These are phyloP conservation scores for Tyrannus savana DNA, from an alignment of 2,113 vertebrate species.

Conservation along the genomic window DNA sequence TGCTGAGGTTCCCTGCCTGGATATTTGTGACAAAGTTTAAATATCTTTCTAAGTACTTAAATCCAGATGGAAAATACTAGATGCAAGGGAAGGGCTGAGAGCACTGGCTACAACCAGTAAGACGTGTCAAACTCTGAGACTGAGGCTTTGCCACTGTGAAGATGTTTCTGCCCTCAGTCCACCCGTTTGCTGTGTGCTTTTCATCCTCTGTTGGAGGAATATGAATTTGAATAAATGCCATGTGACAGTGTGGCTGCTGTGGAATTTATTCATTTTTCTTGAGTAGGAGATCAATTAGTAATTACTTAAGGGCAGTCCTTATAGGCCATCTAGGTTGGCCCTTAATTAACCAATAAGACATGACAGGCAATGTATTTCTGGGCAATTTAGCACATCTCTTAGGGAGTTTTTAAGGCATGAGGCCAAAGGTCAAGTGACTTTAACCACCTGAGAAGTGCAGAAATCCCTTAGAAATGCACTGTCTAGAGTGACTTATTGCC, in stretches of 20 bases:
- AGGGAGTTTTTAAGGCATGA: constrained; percentile 73
- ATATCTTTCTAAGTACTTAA: background rate
- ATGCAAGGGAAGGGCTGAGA: background rate
- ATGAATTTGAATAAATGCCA: constrained; percentile 54
- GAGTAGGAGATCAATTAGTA: constrained; percentile 69
- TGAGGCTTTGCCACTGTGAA: background rate
- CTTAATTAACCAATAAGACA: constrained; percentile 80
- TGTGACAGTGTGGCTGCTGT: constrained; percentile 34
- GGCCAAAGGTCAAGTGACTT: constrained; percentile 78
- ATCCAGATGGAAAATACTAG: background rate
- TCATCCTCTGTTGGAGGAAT: constrained; percentile 8
- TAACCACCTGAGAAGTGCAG: constrained; percentile 77
- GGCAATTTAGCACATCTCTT: constrained; percentile 78
- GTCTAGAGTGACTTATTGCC: constrained; percentile 67
- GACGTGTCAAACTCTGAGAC: background rate
- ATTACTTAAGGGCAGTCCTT: constrained; percentile 70
- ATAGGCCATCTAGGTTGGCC: constrained; percentile 64
- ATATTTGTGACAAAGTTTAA: background rate
- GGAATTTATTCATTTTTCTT: constrained; percentile 66
- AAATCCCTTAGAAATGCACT: constrained; percentile 72
- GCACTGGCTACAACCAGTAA: background rate
- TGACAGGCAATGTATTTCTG: constrained; percentile 79
- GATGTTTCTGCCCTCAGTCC: background rate
- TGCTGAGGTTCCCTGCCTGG: background rate
- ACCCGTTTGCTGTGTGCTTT: background rate